Percentiles rank a stretch among this genome's conserved stretches.
These are phyloP conservation scores for Lepidurus apus DNA, from an alignment of 1,140 invertebrate species.

Conservation along the genomic window DNA sequence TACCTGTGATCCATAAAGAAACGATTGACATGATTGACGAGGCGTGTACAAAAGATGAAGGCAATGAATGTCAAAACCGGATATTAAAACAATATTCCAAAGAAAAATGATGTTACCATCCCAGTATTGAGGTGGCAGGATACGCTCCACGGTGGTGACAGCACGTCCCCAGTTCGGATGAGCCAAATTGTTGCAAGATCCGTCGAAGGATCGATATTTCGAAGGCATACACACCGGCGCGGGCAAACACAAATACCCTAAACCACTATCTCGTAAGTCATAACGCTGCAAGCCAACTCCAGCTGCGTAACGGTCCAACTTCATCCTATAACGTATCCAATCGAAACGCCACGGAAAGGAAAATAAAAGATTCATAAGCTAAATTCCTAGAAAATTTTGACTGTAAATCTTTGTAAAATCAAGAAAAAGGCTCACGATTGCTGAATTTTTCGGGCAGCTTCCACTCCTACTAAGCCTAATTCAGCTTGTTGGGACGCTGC, in stretches of 20 bases:
- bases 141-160: constrained; percentile 67
- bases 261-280: constrained; percentile 27
- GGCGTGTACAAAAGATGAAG: neutral
- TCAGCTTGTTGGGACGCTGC: constrained; percentile 3
- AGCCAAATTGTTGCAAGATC: constrained; percentile 75
- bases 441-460: constrained; percentile 25
- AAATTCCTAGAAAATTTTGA: neutral
- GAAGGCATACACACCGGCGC: constrained; percentile 24
- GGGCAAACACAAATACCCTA: constrained; percentile 27
- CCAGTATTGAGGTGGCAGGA: constrained; percentile 72
- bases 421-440: constrained; percentile 27
- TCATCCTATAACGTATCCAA: constrained; percentile 20
- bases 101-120: constrained; percentile 57
- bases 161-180: constrained; percentile 67
- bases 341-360: neutral
- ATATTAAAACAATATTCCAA: neutral
- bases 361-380: neutral
- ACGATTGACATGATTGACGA: neutral
- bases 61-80: neutral
- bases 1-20: constrained; percentile 25
- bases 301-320: constrained; percentile 25
- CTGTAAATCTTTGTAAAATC: neutral
- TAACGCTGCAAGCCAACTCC: constrained; percentile 33
- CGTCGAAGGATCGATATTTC: constrained; percentile 69
- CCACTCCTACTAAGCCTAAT: constrained; percentile 24